Conservation (phyloP, 1,140 invertebrate species). For the Dreissena polymorpha region DNA sequence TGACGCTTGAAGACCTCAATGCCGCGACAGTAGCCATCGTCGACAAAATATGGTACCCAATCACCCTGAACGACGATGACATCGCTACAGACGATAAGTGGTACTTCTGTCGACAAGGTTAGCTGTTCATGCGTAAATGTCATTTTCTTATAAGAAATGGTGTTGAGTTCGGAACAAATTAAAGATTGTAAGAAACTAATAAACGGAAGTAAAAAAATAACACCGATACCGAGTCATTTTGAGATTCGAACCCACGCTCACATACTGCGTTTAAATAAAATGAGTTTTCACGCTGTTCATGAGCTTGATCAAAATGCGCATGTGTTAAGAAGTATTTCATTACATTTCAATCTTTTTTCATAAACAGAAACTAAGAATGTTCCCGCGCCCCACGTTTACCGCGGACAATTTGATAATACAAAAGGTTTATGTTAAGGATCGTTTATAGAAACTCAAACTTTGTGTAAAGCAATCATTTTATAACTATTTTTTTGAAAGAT, state of each 20-base stretch:
- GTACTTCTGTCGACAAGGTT: background rate
- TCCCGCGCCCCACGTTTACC: no score
- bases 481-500: background rate
- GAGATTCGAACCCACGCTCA: background rate
- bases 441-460: no score
- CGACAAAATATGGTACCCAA: slow-evolving; percentile 6
- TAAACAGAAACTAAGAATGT: no score
- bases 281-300: no score
- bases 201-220: background rate
- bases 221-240: background rate
- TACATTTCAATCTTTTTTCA: no score
- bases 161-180: background rate
- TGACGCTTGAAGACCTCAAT: background rate
- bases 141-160: background rate
- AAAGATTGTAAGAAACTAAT: background rate
- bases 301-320: no score
- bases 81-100: background rate
- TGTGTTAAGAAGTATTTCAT: no score
- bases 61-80: background rate
- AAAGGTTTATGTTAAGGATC: no score
- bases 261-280: no score
- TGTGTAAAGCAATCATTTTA: no score
- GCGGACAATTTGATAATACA: no score
- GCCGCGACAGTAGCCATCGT: background rate
- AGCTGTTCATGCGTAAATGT: background rate